Evolutionary conservation across 2,113 vertebrate genomes (phyloP).

Genomic region (Ptilonorhynchus violaceus): DNA sequence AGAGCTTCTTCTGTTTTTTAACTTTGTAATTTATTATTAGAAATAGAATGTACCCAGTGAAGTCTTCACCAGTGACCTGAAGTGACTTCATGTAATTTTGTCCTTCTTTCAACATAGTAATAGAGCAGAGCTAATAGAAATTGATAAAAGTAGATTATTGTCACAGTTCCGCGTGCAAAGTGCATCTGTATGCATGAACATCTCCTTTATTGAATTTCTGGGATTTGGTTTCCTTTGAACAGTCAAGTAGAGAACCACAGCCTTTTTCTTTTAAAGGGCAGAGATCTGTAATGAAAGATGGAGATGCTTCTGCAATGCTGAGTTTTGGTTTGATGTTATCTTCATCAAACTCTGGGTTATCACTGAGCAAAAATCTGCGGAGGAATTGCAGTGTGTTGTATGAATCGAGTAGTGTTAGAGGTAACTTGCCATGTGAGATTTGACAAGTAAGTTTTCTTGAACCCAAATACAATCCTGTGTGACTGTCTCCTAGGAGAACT

Average conservation of each 20-base stretch:
- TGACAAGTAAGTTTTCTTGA: not conserved
- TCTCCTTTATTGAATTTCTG: not conserved
- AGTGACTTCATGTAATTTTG: not conserved
- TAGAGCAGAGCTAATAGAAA: not conserved
- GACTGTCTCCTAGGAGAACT: not conserved
- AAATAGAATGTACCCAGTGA: not conserved
- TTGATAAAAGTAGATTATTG: not conserved
- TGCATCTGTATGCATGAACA: not conserved
- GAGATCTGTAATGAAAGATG: not conserved
- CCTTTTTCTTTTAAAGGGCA: not conserved
- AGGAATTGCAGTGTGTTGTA: not conserved
- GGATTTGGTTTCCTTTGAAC: not conserved
- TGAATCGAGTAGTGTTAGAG: not conserved
- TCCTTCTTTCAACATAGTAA: not conserved
- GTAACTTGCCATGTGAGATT: not conserved
- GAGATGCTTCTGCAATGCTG: not conserved
- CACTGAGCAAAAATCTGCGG: not conserved
- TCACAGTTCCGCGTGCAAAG: not conserved
- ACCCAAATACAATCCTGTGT: not conserved
- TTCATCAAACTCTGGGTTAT: not conserved
- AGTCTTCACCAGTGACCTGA: not conserved
- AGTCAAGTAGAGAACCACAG: not conserved
- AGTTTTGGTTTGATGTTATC: not conserved
- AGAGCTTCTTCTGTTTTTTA: not conserved
- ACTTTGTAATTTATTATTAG: not conserved